Conservation (phyloP, 1,140 invertebrate species). For the Bombus balteatus region DNA sequence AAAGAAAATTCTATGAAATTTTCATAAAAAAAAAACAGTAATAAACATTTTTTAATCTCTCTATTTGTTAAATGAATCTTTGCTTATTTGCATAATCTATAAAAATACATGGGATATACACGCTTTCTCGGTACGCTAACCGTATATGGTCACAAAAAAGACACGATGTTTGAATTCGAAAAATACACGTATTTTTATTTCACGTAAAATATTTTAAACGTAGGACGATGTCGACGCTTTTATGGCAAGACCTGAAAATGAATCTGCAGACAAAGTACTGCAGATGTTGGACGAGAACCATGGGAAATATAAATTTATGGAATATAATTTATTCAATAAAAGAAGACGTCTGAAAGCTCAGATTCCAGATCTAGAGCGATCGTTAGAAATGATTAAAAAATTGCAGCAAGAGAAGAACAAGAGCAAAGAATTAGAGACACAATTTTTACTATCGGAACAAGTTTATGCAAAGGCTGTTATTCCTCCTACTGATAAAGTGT, state of each 20-base stretch:
- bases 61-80: background rate
- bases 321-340: conserved; percentile 93
- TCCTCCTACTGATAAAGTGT: conserved; percentile 96
- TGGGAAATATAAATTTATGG: conserved; percentile 98
- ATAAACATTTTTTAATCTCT: too few relatives aligned
- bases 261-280: conserved; percentile 92
- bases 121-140: background rate
- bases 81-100: background rate
- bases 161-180: background rate
- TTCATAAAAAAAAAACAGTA: background rate
- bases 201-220: conserved; percentile 49
- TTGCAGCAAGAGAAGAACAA: conserved; percentile 91
- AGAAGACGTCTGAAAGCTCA: conserved; percentile 92
- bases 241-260: conserved; percentile 92
- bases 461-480: conserved; percentile 95
- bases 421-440: conserved; percentile 89
- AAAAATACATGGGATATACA: background rate
- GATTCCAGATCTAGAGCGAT: conserved; percentile 96
- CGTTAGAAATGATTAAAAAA: conserved; percentile 95
- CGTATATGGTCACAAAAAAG: conserved; percentile 54
- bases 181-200: background rate
- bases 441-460: conserved; percentile 97
- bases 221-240: conserved; percentile 98
- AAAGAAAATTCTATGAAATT: background rate
- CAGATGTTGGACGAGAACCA: conserved; percentile 94